Evolutionary conservation across 2,888 invertebrate species (phyloP).

Genomic region (Synergus itoensis): DNA sequence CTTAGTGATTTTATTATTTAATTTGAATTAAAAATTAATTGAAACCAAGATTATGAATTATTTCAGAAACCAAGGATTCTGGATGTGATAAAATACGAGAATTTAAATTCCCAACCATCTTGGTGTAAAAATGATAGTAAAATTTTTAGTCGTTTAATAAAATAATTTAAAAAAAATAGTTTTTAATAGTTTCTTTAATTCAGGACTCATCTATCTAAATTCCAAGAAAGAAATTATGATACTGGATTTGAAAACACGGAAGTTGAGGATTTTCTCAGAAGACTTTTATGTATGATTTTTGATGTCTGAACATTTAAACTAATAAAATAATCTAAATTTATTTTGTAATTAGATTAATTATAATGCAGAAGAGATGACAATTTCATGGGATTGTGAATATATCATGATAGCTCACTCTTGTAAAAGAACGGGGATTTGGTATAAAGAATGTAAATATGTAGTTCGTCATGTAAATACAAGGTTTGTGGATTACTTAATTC

Average conservation of each 20-base stretch:
- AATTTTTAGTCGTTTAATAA: not conserved
- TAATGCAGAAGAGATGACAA: no score
- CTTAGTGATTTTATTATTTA: not conserved
- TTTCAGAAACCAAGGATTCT: not conserved
- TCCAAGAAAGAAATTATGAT: slow-evolving; percentile 46
- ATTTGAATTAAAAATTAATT: not conserved
- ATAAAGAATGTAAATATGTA: no score
- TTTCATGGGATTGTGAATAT: no score
- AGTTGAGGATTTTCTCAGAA: slow-evolving; percentile 13
- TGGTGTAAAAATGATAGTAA: not conserved
- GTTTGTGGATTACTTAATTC: no score
- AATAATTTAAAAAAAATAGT: not conserved
- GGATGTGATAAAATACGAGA: not conserved
- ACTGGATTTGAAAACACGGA: slow-evolving; percentile 27
- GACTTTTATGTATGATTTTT: slow-evolving; percentile 30
- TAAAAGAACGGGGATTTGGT: no score
- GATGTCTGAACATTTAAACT: slow-evolving; percentile 29
- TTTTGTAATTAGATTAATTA: no score
- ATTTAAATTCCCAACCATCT: not conserved
- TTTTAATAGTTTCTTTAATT: not conserved
- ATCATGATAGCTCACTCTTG: no score
- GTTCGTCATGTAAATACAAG: no score
- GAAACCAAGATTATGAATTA: not conserved
- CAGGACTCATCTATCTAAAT: slow-evolving; percentile 45
- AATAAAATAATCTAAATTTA: no score